These are phyloP conservation scores for Corynorhinus townsendii DNA, from an alignment of 2,113 vertebrate species.

Conservation along the genomic window DNA sequence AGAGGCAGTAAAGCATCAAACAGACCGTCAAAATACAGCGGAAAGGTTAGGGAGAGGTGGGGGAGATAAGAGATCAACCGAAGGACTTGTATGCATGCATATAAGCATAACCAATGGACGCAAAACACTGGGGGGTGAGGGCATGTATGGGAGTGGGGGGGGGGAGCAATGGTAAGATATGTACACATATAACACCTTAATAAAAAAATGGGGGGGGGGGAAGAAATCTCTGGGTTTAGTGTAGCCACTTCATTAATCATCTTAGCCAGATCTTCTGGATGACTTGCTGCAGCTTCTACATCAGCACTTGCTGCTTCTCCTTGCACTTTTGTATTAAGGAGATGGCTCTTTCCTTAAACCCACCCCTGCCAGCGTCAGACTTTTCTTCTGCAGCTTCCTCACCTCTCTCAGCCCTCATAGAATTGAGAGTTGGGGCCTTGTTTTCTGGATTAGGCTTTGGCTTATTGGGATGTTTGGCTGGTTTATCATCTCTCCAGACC, in stretches of 20 bases:
- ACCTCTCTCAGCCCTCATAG: not conserved
- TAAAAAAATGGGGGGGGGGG: too few relatives aligned
- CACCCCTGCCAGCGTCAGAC: not conserved
- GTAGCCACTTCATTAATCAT: not conserved
- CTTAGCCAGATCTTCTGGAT: not conserved
- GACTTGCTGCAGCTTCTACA: not conserved
- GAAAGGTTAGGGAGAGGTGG: too few relatives aligned
- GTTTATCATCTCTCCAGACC: not conserved
- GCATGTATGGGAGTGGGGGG: too few relatives aligned
- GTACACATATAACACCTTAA: too few relatives aligned
- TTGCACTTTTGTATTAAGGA: not conserved
- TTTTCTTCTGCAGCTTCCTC: not conserved
- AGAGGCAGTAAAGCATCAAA: too few relatives aligned
- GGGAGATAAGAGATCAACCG: too few relatives aligned
- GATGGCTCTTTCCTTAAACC: not conserved
- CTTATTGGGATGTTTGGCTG: not conserved
- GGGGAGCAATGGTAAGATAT: too few relatives aligned
- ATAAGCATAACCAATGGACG: too few relatives aligned
- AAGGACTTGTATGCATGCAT: too few relatives aligned
- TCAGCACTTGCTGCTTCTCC: not conserved
- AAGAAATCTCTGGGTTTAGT: too few relatives aligned
- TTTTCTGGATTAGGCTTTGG: not conserved
- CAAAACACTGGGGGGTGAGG: too few relatives aligned
- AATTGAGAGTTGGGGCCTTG: not conserved
- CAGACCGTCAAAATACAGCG: too few relatives aligned